Evolutionary conservation across 2,888 invertebrate genomes (phyloP).

Genomic region (Acleris laterana): DNA sequence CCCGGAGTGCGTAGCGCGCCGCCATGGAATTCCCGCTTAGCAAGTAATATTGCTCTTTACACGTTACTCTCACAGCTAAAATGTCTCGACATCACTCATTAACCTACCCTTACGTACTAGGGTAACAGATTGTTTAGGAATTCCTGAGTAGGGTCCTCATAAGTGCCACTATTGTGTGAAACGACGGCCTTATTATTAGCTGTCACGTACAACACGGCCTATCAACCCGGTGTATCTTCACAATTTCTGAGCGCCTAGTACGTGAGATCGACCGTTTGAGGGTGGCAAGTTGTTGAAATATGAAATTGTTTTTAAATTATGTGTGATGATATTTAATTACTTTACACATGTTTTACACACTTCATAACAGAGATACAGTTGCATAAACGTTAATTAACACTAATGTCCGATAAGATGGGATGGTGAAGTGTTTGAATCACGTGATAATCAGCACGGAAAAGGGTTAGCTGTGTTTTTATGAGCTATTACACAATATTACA

Average conservation of each 20-base stretch:
- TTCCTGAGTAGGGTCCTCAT: conserved; percentile 12
- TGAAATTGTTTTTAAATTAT: conserved; percentile 10
- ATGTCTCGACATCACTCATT: conserved; percentile 1
- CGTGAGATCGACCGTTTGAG: conserved; percentile 2
- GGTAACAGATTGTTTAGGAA: conserved; percentile 14
- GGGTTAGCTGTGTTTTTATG: too few relatives aligned
- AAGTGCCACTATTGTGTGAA: conserved; percentile 13
- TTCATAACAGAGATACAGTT: too few relatives aligned
- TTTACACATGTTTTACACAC: too few relatives aligned
- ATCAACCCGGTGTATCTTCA: conserved; percentile 7
- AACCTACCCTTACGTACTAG: conserved; percentile 1
- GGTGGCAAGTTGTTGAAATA: neutral
- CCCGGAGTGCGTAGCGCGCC: too few relatives aligned
- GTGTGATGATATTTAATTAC: neutral
- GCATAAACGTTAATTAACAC: too few relatives aligned
- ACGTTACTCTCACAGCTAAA: neutral
- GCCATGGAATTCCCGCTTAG: too few relatives aligned
- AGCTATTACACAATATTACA: too few relatives aligned
- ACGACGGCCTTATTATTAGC: conserved; percentile 3
- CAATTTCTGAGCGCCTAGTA: conserved; percentile 4
- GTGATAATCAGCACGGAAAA: too few relatives aligned
- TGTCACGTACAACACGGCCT: conserved; percentile 16
- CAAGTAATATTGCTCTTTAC: too few relatives aligned
- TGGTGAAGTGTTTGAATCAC: too few relatives aligned
- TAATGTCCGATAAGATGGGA: too few relatives aligned